Evolutionary conservation across 2,113 vertebrate genomes (phyloP), one percentile per base, ranked within the genome.

Genomic region (Osmerus eperlanus): DNA sequence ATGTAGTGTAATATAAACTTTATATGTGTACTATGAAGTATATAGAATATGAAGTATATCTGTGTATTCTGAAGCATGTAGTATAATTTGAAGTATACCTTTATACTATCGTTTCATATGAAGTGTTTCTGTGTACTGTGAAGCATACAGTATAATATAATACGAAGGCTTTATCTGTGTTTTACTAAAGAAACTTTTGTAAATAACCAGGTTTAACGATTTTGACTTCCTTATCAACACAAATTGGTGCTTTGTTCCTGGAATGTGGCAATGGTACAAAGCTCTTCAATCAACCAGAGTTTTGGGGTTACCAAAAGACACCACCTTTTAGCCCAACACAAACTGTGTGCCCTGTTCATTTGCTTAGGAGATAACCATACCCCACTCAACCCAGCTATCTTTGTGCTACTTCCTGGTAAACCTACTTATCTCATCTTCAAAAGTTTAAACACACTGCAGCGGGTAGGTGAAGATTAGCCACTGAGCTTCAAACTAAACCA

Each of bases 401-500:
- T 59, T 32, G 47, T 28, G 68, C 53, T 62, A 53, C 28, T 64
- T 79, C 64, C 29, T 32, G 64, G 66, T 18, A 65, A 71, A 62
- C 69, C 67, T 41, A 21, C 66, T 59, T 65, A 73, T 78, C 71
- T 71, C 47, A 68, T 75, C 68, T 28, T 67, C 51, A 6, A 28
- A 36, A 7, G 68, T 58, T 67, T 67, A 53, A 19, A 54, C 60
- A 75, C 77, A 79, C 77, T 67, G 68, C 77, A 62, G 72, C 62
- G 60, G 13, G 60, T 70, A 51, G 61, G 60, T 25, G 16, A 51
- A 61, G 64, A 75, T 62, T 63, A 67, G 51, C 55, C 58, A 13
- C 16, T 47, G 28, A 18, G 64, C 54, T 64, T 28, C 29, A 78
- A 67, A 53, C 12, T 6, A 68, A 58, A 23, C 62, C 54, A 54